These are phyloP conservation scores for Centroberyx gerrardi DNA, from an alignment of 2,797 vertebrate genomes.

Conservation along the genomic window DNA sequence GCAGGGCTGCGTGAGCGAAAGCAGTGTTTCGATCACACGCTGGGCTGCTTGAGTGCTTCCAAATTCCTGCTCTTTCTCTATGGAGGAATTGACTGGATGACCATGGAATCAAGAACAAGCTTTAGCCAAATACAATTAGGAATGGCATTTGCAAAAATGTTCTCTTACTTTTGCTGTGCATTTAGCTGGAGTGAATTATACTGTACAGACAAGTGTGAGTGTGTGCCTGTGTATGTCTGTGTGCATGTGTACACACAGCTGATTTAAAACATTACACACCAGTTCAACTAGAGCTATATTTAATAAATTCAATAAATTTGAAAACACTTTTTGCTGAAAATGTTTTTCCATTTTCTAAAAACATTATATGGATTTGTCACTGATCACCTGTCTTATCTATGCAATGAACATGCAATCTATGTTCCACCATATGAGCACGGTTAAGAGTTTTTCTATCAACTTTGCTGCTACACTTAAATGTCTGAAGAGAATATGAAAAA, in stretches of 20 bases:
- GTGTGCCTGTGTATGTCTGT: neutral
- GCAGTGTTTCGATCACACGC: slow-evolving; percentile 34
- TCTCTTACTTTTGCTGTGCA: neutral
- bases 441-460: no score
- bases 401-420: no score
- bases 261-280: neutral
- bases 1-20: slow-evolving; percentile 40
- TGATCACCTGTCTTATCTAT: no score
- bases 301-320: no score
- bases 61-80: slow-evolving; percentile 29
- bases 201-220: neutral
- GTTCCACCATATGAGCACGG: no score
- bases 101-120: slow-evolving; percentile 22
- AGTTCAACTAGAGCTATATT: no score
- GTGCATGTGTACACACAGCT: no score
- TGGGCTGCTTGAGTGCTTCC: slow-evolving; percentile 39
- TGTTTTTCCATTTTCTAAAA: no score
- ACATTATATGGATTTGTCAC: no score
- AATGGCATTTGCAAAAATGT: neutral
- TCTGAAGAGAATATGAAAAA: no score
- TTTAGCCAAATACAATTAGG: slow-evolving; percentile 2
- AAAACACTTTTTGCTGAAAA: no score
- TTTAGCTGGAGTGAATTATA: neutral
- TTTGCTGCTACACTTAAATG: no score
- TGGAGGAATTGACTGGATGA: slow-evolving; percentile 8